These are phyloP conservation scores for Callospermophilus lateralis DNA, from an alignment of 2,113 vertebrate species.

Conservation along the genomic window DNA sequence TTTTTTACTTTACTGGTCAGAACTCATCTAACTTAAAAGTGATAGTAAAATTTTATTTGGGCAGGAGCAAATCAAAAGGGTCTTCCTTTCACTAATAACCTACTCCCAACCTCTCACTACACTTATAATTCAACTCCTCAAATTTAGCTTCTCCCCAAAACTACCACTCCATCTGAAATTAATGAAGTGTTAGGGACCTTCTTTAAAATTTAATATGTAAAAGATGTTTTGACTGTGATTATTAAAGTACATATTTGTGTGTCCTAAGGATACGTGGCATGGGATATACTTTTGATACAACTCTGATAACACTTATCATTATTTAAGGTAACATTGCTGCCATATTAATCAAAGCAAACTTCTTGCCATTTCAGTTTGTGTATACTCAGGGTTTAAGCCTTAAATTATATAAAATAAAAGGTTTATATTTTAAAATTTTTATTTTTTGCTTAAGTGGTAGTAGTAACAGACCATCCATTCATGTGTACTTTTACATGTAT, in stretches of 20 bases:
- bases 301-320: neutral
- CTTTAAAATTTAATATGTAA: neutral
- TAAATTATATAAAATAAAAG: slow-evolving; percentile 14
- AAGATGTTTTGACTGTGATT: neutral
- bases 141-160: neutral
- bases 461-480: neutral
- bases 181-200: neutral
- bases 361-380: neutral
- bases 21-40: neutral
- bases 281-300: neutral
- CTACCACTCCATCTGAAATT: neutral
- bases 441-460: neutral
- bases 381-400: neutral
- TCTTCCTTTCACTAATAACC: neutral
- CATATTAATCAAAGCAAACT: slow-evolving; percentile 19
- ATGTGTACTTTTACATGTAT: neutral
- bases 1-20: neutral
- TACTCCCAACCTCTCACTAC: neutral
- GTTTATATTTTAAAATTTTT: neutral
- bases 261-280: neutral
- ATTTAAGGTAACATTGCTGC: neutral
- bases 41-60: neutral
- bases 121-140: neutral
- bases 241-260: slow-evolving; percentile 24
- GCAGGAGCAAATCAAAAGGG: neutral